These are phyloP conservation scores for Crenuchus spilurus DNA, from an alignment of 2,797 vertebrate species.

Conservation along the genomic window DNA sequence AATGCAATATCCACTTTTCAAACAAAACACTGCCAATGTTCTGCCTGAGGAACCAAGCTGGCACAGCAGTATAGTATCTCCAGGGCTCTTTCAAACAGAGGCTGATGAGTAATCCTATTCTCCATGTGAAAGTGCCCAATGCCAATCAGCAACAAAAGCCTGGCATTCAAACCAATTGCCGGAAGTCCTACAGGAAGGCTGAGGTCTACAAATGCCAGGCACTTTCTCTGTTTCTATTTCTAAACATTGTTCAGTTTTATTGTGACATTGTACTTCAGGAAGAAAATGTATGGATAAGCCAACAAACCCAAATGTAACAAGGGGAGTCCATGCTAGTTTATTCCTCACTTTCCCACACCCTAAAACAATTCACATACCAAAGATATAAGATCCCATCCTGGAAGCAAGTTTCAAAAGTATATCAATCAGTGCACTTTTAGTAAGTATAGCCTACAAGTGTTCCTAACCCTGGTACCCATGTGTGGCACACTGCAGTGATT, in stretches of 20 bases:
- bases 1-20: slow-evolving; percentile 1
- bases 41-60: slow-evolving; percentile 8
- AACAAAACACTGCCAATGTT: slow-evolving; percentile 17
- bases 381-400: neutral
- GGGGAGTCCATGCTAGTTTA: neutral
- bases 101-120: slow-evolving; percentile 48
- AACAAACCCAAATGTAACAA: slow-evolving; percentile 23
- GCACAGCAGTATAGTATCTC: slow-evolving; percentile 23
- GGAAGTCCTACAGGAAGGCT: slow-evolving; percentile 73
- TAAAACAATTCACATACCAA: slow-evolving; percentile 4
- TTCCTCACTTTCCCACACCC: slow-evolving; percentile 34
- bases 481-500: too few relatives aligned
- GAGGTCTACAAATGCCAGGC: slow-evolving; percentile 47
- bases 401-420: neutral
- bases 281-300: slow-evolving; percentile 38
- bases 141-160: slow-evolving; percentile 51
- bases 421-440: neutral
- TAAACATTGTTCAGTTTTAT: slow-evolving; percentile 18
- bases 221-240: slow-evolving; percentile 52
- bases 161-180: slow-evolving; percentile 61
- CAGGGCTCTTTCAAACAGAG: slow-evolving; percentile 23
- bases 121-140: slow-evolving; percentile 32
- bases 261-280: slow-evolving; percentile 35
- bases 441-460: too few relatives aligned
- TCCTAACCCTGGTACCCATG: too few relatives aligned